phyloP scores from a whole-genome alignment of 2,113 vertebrate species.

The Platichthys flesus region DNA sequence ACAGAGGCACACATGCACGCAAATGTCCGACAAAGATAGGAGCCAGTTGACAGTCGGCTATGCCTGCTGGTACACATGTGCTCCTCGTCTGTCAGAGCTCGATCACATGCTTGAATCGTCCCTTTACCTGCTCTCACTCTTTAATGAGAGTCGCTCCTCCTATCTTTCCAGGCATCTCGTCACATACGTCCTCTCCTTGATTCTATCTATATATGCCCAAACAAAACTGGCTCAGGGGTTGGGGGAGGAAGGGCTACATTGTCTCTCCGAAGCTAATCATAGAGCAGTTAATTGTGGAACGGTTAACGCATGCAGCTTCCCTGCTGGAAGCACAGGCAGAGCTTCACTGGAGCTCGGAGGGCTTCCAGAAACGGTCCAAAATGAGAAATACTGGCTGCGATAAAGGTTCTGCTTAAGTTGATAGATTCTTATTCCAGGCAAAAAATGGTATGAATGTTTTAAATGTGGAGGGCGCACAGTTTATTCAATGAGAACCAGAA shows the following conservation, averaged over 20 bases:
- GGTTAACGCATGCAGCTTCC: slow-evolving; percentile 35
- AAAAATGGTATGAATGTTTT: slow-evolving; percentile 21
- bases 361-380: slow-evolving; percentile 11
- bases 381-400: slow-evolving; percentile 26
- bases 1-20: not conserved
- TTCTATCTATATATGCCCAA: not conserved
- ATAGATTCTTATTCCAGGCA: slow-evolving; percentile 12
- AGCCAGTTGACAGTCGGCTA: not conserved
- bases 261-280: slow-evolving; percentile 40
- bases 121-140: slow-evolving; percentile 8
- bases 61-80: slow-evolving; percentile 3
- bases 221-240: slow-evolving; percentile 21
- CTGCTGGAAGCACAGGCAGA: slow-evolving; percentile 7
- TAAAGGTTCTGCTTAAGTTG: slow-evolving; percentile 37
- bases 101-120: slow-evolving; percentile 20
- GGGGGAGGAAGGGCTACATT: not conserved
- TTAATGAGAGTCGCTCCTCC: slow-evolving; percentile 22
- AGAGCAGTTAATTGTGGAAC: slow-evolving; percentile 41
- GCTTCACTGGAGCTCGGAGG: slow-evolving; percentile 19
- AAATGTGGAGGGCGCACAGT: slow-evolving; percentile 41
- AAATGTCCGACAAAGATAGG: slow-evolving; percentile 48
- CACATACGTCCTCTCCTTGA: slow-evolving; percentile 1
- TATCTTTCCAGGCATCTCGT: not conserved
- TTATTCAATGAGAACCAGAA: slow-evolving; percentile 46
- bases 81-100: slow-evolving; percentile 13